phyloP scores from a whole-genome alignment of 23 tunicate genomes.

The Corella eumyota region DNA sequence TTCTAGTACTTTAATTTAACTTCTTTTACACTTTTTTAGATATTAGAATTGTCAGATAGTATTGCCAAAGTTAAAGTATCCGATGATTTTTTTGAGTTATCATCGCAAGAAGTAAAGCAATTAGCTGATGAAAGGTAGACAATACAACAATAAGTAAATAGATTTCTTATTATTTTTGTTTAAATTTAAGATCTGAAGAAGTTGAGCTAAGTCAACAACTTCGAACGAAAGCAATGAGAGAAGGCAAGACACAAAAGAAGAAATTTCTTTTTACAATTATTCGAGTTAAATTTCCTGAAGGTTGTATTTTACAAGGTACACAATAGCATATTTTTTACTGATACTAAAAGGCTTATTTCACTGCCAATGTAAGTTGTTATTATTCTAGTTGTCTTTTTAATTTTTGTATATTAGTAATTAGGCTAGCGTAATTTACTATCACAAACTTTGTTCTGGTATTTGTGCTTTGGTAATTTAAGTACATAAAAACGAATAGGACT shows the following conservation, averaged over 20 bases:
- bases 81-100: constrained; percentile 34
- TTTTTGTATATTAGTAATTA: too few species aligned
- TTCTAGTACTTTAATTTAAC: too few species aligned
- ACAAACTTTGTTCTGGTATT: too few species aligned
- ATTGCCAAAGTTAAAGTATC: constrained; percentile 7
- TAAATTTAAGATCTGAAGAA: constrained; percentile 23
- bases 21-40: background rate
- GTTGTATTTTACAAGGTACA: constrained; percentile 44
- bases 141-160: background rate
- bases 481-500: background rate
- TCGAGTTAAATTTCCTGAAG: constrained; percentile 64
- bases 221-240: constrained; percentile 79
- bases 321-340: background rate
- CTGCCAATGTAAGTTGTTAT: background rate
- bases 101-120: constrained; percentile 43
- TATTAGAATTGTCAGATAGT: background rate
- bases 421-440: too few species aligned
- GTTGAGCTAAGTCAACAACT: constrained; percentile 59
- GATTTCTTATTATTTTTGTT: background rate
- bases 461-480: background rate
- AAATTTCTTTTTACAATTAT: constrained; percentile 31
- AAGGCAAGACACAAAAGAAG: constrained; percentile 6
- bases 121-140: constrained; percentile 36
- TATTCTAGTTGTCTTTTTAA: background rate
- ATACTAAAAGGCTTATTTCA: background rate